phyloP scores from a whole-genome alignment of 2,888 invertebrate species.

The Pseudeuparius sepicola region DNA sequence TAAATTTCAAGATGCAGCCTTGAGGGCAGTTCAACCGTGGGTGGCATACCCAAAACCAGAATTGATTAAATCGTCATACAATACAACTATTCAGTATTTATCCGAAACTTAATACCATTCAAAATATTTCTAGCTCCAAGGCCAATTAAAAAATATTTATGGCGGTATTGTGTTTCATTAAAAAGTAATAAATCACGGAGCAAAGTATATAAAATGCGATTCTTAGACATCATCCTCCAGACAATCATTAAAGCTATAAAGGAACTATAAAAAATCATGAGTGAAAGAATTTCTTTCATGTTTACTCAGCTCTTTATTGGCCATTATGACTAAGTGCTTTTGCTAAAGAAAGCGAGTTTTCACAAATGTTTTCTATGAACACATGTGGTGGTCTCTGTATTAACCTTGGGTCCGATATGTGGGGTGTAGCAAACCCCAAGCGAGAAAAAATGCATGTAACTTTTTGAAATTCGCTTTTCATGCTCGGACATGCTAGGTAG shows the following conservation, averaged over 20 bases:
- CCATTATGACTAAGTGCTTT: conserved; percentile 13
- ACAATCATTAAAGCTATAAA: conserved; percentile 15
- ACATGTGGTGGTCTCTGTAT: no score
- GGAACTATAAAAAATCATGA: conserved; percentile 16
- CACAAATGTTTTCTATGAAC: no score
- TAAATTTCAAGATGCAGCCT: no score
- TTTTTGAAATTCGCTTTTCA: no score
- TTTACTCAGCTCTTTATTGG: conserved; percentile 16
- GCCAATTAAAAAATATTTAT: conserved; percentile 14
- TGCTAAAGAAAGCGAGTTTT: no score
- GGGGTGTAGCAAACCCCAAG: no score
- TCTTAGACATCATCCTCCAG: conserved; percentile 1
- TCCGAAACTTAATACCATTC: background rate
- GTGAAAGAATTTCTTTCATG: conserved; percentile 19
- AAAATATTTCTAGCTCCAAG: conserved; percentile 5
- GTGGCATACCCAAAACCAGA: no score
- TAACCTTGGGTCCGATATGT: no score
- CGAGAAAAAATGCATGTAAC: no score
- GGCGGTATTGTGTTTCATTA: conserved; percentile 11
- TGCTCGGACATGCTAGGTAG: no score
- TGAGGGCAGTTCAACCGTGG: no score
- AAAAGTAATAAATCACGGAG: conserved; percentile 13
- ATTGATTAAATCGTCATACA: no score
- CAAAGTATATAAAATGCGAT: conserved; percentile 1
- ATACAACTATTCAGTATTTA: background rate